A percentile compares a stretch with the other conserved stretches of the same genome.
Evolutionary conservation across 23 tunicate species (phyloP).

Genomic region (Aplidium turbinatum): DNA sequence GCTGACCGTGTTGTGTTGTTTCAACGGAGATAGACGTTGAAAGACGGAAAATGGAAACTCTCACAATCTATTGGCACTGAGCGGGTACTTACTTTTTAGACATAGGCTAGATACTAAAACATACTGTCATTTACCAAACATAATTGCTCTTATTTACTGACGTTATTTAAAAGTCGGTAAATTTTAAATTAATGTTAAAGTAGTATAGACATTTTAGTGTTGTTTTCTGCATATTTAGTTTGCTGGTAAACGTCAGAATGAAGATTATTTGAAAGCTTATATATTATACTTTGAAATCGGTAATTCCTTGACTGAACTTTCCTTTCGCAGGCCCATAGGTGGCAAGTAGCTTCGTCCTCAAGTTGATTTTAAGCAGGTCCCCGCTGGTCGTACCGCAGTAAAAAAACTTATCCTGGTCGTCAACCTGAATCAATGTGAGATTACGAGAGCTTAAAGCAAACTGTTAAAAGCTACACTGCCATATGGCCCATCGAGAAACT

Average conservation of each 20-base stretch:
- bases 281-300: slow-evolving; percentile 51
- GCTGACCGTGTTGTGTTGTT: not conserved
- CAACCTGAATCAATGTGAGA: slow-evolving; percentile 57
- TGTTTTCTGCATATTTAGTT: too few relatives aligned
- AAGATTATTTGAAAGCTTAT: not conserved
- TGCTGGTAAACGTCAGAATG: too few relatives aligned
- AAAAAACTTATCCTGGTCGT: slow-evolving; percentile 71
- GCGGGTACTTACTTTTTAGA: too few relatives aligned
- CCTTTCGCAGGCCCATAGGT: slow-evolving; percentile 89
- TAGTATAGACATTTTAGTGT: too few relatives aligned
- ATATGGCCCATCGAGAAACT: too few relatives aligned
- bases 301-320: slow-evolving; percentile 82
- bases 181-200: too few relatives aligned
- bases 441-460: not conserved
- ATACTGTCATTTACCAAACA: too few relatives aligned
- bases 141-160: too few relatives aligned
- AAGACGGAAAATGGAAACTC: too few relatives aligned
- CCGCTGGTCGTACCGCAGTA: slow-evolving; percentile 98
- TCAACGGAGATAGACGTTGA: not conserved
- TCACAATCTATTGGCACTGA: too few relatives aligned
- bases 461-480: not conserved
- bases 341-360: slow-evolving; percentile 69
- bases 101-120: too few relatives aligned
- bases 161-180: too few relatives aligned
- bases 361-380: slow-evolving; percentile 85